Percentiles rank a stretch among this genome's conserved stretches.
Evolutionary conservation across 2,113 vertebrate genomes (phyloP).

Genomic region (Synodontis membranacea): DNA sequence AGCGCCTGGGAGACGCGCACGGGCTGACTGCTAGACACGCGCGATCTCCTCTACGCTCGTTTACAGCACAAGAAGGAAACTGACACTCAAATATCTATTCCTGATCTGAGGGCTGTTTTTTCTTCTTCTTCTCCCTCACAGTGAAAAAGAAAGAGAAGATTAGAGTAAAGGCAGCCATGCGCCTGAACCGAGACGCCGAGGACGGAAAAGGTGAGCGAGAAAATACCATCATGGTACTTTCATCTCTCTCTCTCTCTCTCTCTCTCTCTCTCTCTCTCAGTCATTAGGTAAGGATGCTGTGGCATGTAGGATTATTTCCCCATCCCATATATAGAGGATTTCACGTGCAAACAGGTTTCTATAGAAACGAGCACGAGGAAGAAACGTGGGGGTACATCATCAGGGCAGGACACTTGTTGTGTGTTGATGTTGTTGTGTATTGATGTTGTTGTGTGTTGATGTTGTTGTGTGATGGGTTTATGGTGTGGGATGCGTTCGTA

Average conservation of each 20-base stretch:
- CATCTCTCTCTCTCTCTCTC: background rate
- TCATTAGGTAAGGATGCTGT: background rate
- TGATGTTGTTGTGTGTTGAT: conserved; percentile 9
- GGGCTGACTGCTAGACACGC: conserved; percentile 15
- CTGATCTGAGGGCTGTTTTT: background rate
- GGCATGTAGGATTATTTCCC: background rate
- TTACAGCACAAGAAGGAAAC: background rate
- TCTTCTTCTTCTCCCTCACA: background rate
- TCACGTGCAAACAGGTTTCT: conserved; percentile 47
- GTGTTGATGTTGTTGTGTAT: conserved; percentile 41
- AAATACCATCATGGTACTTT: conserved; percentile 44
- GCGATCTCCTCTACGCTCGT: conserved; percentile 13
- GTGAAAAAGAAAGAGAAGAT: background rate
- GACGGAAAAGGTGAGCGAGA: conserved; percentile 73
- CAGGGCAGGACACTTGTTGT: conserved; percentile 48
- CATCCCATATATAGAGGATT: background rate
- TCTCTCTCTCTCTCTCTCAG: too few species aligned
- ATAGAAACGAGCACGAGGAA: conserved; percentile 2
- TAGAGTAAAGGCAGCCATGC: conserved; percentile 68
- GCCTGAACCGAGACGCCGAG: conserved; percentile 77
- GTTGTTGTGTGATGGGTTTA: conserved; percentile 17
- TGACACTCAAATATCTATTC: background rate
- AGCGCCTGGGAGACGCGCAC: conserved; percentile 7
- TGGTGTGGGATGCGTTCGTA: background rate
- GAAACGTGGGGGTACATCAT: background rate